phyloP scores from a whole-genome alignment of 1,140 invertebrate species.

The Liolophura sinensis region DNA sequence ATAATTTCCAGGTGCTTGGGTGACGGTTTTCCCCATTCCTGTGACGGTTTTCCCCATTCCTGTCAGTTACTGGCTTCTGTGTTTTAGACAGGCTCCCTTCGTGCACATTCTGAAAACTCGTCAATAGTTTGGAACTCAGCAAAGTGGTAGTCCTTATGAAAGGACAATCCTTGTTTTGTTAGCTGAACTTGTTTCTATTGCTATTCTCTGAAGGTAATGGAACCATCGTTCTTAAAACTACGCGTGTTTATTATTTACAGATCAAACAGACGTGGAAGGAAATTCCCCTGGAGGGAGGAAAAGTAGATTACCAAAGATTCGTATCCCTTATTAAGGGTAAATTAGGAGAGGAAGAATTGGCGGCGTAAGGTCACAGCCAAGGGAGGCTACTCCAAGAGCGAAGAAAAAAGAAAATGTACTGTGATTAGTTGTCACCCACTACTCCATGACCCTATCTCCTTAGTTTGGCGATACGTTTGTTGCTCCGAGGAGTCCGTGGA shows the following conservation, averaged over 20 bases:
- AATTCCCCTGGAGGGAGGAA: constrained; percentile 91
- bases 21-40: background rate
- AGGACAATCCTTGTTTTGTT: background rate
- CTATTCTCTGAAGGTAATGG: background rate
- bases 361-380: too few species aligned
- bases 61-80: background rate
- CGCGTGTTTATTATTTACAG: constrained; percentile 32
- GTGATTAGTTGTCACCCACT: too few species aligned
- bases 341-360: constrained; percentile 38
- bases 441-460: too few species aligned
- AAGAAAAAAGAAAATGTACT: too few species aligned
- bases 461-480: too few species aligned
- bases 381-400: too few species aligned
- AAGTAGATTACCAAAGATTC: constrained; percentile 87
- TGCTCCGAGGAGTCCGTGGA: too few species aligned
- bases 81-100: background rate
- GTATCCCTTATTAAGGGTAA: constrained; percentile 77
- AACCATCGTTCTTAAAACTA: background rate
- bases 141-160: background rate
- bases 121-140: background rate
- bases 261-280: constrained; percentile 94
- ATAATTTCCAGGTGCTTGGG: background rate
- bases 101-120: background rate
- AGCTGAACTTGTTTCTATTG: background rate
- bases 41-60: background rate